A percentile compares a stretch with the other conserved stretches of the same genome.
These are phyloP conservation scores for Parauchenoglanis punctatus DNA, from an alignment of 2,797 vertebrate genomes.

Conservation along the genomic window DNA sequence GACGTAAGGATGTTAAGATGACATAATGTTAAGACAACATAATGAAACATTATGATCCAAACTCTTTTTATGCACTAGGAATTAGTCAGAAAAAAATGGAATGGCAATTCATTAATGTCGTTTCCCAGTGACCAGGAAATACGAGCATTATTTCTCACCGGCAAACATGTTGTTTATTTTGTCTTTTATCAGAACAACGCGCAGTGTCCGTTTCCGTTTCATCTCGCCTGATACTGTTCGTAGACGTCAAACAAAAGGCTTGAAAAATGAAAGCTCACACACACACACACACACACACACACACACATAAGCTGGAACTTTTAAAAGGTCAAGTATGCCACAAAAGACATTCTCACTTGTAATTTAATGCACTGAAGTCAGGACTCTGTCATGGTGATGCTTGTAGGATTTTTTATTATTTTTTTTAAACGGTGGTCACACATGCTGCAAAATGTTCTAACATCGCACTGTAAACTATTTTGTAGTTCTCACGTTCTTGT, in stretches of 20 bases:
- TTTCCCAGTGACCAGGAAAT: slow-evolving; percentile 28
- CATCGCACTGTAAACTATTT: background rate
- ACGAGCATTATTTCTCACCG: slow-evolving; percentile 40
- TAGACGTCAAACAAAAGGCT: background rate
- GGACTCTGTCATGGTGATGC: background rate
- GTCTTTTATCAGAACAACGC: slow-evolving; percentile 57
- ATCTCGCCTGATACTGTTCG: background rate
- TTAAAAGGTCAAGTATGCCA: background rate
- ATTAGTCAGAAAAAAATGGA: slow-evolving; percentile 5
- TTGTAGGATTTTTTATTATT: background rate
- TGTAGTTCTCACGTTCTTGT: background rate
- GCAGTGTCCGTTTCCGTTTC: background rate
- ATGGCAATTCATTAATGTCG: slow-evolving; percentile 13
- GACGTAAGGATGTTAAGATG: background rate
- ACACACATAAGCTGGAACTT: background rate
- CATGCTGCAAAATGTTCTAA: background rate
- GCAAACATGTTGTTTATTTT: slow-evolving; percentile 45
- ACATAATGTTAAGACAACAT: too few species aligned
- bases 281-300: background rate
- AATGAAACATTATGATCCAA: background rate
- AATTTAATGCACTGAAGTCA: background rate
- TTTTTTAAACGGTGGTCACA: background rate
- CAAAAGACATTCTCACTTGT: background rate
- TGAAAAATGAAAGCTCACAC: background rate
- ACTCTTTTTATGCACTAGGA: background rate